Evolutionary conservation across 2,888 invertebrate species (phyloP).

Genomic region (Bellardia pandia): DNA sequence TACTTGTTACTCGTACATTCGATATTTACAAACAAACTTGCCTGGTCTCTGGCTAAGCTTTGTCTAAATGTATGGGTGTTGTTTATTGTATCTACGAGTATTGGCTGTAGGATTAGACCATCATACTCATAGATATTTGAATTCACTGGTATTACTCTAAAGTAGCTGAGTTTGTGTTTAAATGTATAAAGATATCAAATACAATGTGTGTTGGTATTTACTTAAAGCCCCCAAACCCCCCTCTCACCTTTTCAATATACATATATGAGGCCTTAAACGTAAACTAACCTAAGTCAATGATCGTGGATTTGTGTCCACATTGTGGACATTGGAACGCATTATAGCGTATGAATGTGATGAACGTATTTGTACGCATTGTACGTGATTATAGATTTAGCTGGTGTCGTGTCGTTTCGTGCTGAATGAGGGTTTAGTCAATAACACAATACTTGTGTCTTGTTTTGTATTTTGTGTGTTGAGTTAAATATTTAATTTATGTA

Average conservation of each 20-base stretch:
- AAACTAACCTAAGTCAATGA: constrained; percentile 67
- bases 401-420: constrained; percentile 12
- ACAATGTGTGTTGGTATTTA: constrained; percentile 2
- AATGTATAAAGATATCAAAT: constrained; percentile 20
- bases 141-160: not conserved
- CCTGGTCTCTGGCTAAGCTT: not conserved
- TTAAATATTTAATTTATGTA: constrained; percentile 3
- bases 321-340: constrained; percentile 12
- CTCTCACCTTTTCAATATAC: not conserved
- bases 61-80: not conserved
- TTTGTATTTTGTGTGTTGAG: constrained; percentile 8
- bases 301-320: constrained; percentile 15
- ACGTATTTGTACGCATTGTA: constrained; percentile 19
- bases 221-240: not conserved
- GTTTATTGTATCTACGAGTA: not conserved
- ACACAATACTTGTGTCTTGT: not conserved
- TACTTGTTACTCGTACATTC: not conserved
- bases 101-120: constrained; percentile 17
- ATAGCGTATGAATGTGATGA: not conserved
- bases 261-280: not conserved
- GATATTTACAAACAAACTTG: not conserved
- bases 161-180: not conserved
- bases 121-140: not conserved
- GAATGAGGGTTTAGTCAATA: constrained; percentile 5
- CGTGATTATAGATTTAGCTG: constrained; percentile 33